Evolutionary conservation across 2,797 vertebrate species (phyloP).

Genomic region (Argya squamiceps): DNA sequence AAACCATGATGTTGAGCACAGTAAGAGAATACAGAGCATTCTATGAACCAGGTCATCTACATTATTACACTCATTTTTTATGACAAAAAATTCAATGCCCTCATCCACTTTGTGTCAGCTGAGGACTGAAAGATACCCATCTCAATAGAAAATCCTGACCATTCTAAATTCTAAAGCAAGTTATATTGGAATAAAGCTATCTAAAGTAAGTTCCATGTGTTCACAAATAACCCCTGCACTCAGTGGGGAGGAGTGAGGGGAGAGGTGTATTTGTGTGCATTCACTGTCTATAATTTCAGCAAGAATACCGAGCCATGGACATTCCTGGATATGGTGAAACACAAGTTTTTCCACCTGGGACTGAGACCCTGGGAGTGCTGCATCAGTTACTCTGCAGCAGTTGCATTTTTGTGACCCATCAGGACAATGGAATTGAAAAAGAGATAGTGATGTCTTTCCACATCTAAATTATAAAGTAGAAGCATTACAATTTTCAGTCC

Average conservation of each 20-base stretch:
- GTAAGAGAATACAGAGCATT: not conserved
- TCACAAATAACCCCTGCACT: not conserved
- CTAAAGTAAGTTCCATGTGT: not conserved
- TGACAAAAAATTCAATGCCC: not conserved
- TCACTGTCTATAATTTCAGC: not conserved
- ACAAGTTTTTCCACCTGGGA: not conserved
- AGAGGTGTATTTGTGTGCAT: not conserved
- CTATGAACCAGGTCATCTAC: not conserved
- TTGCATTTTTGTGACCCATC: not conserved
- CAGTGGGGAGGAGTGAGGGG: not conserved
- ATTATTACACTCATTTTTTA: not conserved
- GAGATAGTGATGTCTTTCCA: not conserved
- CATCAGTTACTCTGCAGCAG: not conserved
- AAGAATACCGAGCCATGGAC: not conserved
- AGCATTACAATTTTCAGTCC: not conserved
- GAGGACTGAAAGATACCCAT: not conserved
- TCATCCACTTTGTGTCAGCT: not conserved
- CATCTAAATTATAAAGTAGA: not conserved
- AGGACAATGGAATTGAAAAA: not conserved
- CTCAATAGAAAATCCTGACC: not conserved
- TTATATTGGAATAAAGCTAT: not conserved
- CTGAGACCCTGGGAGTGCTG: not conserved
- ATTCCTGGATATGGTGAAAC: not conserved
- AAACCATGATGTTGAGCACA: not conserved
- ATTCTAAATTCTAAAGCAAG: not conserved